These are phyloP conservation scores for Paramormyrops kingsleyae DNA, from an alignment of 2,113 vertebrate genomes.

Conservation along the genomic window DNA sequence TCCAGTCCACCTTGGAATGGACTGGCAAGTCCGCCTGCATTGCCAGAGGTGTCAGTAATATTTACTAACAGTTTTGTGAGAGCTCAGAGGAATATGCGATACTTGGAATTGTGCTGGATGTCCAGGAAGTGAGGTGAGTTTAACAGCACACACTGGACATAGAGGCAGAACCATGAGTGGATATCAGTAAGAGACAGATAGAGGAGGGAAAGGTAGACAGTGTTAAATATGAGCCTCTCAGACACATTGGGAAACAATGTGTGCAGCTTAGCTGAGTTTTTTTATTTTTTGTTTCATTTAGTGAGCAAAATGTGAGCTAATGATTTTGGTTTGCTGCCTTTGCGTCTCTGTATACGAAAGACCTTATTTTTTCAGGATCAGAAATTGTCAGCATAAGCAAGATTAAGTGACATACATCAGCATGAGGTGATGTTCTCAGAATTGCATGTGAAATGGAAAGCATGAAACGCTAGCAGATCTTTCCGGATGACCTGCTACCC, in stretches of 20 bases:
- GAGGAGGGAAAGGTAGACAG: not conserved
- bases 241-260: not conserved
- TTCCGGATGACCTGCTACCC: not conserved
- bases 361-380: not conserved
- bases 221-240: not conserved
- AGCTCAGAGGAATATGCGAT: not conserved
- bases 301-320: no score
- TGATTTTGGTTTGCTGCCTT: not conserved
- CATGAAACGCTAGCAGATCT: not conserved
- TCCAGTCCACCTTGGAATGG: not conserved
- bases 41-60: constrained; percentile 30
- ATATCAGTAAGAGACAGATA: not conserved
- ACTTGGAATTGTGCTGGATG: not conserved
- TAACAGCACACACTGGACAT: not conserved
- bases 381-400: not conserved
- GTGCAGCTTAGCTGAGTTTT: no score
- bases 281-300: not conserved
- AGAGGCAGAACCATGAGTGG: not conserved
- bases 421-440: not conserved
- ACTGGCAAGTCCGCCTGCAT: constrained; percentile 12
- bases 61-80: not conserved
- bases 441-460: not conserved
- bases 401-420: not conserved
- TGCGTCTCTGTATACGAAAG: not conserved
- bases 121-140: not conserved